phyloP scores from a whole-genome alignment of 2,888 invertebrate genomes.

The Chrysina gloriosa region DNA sequence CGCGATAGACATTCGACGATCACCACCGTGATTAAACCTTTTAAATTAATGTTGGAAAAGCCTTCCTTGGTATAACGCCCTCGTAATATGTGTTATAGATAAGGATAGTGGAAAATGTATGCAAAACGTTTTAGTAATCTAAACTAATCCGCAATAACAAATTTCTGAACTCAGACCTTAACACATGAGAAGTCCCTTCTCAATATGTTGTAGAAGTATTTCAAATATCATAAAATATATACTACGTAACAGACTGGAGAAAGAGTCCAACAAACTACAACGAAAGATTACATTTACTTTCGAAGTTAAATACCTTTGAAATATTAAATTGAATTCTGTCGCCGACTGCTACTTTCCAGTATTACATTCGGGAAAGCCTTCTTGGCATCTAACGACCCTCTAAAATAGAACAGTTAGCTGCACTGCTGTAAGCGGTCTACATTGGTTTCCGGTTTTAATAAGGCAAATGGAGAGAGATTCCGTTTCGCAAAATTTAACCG shows the following conservation, averaged over 20 bases:
- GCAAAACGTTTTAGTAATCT: no score
- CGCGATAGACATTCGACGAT: neutral
- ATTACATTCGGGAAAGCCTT: neutral
- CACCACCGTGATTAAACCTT: neutral
- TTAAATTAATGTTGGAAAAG: constrained; percentile 7
- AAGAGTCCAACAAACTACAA: no score
- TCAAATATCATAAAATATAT: neutral
- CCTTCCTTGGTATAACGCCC: neutral
- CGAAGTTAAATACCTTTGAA: neutral
- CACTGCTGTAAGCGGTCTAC: neutral
- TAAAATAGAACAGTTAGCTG: neutral
- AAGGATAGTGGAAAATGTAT: no score
- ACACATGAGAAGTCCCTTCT: no score
- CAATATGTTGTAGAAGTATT: no score
- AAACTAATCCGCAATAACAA: no score
- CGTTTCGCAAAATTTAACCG: no score
- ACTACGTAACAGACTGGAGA: no score
- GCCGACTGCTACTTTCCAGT: neutral
- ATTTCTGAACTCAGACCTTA: no score
- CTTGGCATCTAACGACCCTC: neutral
- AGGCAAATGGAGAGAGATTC: neutral
- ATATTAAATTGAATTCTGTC: constrained; percentile 1
- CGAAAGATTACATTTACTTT: neutral
- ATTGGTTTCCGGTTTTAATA: constrained; percentile 6
- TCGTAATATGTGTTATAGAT: neutral